Evolutionary conservation across 2,113 vertebrate genomes (phyloP).

Genomic region (Amblyopsis rosae): DNA sequence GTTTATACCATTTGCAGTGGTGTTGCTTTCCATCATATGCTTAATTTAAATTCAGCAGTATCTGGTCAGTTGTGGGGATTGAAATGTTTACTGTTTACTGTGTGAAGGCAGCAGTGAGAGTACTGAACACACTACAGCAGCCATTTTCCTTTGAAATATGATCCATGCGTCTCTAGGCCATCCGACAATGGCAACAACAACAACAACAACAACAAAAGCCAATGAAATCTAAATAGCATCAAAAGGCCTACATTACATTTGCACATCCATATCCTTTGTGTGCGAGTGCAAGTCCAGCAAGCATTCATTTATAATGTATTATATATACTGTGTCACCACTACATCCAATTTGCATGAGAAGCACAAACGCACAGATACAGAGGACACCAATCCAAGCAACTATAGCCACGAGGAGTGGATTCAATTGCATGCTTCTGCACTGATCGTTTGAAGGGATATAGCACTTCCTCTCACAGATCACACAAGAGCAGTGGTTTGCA

Average conservation of each 20-base stretch:
- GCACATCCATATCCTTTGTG: too few species aligned
- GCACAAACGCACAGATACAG: constrained; percentile 21
- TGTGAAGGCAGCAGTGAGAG: constrained; percentile 6
- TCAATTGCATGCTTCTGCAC: too few species aligned
- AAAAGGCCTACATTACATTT: too few species aligned
- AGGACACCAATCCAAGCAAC: constrained; percentile 7
- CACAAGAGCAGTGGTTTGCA: too few species aligned
- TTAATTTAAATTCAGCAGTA: neutral
- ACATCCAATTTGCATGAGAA: constrained; percentile 37
- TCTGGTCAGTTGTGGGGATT: neutral
- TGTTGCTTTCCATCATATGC: neutral
- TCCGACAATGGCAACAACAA: neutral
- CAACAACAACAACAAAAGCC: constrained; percentile 7
- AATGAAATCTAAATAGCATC: neutral
- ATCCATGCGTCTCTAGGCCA: constrained; percentile 16
- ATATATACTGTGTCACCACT: neutral
- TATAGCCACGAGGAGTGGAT: constrained; percentile 26
- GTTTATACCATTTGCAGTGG: neutral
- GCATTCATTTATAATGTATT: too few species aligned
- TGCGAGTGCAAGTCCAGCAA: too few species aligned
- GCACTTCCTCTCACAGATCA: too few species aligned
- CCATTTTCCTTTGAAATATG: constrained; percentile 22
- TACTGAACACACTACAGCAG: constrained; percentile 11
- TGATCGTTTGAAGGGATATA: too few species aligned
- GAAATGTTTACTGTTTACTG: constrained; percentile 1